Evolutionary conservation across 2,888 invertebrate genomes (phyloP), one percentile per base, ranked within the genome.

Genomic region (Odontothrips loti): DNA sequence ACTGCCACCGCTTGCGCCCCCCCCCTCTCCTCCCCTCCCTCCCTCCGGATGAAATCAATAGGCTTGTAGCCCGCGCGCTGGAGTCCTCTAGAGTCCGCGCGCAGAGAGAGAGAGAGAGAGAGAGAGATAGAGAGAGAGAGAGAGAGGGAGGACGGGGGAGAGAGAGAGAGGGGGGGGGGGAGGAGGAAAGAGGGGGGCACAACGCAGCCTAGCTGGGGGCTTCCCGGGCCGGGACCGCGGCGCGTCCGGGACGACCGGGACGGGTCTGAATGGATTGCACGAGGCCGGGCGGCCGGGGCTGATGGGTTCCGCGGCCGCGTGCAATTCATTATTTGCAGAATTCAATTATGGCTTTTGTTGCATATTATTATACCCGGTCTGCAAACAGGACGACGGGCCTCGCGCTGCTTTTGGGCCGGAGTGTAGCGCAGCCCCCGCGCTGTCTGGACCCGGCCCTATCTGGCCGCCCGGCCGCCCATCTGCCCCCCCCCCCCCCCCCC

Each of bases 31-130:
- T 23, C 23, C 34, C 34, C 3, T 4, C 23, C 68, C 68, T 17
- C 58, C 58, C 17, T 58, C 58, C 58, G 23, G 68, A n/a, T 68
- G 68, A 68, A 68, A 68, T 68, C 68, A 68, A 68, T 68, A 68
- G 68, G 68, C 68, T 68, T 68, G 68, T 68, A 68, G 68, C 68
- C 68, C 20, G 51, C 20, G 51, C 15, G 51, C 68, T 20, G 23
- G 68, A 68, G 68, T 68, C 68, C 68, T 23, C 68, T 8, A 20
- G 68, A 23, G 68, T 23, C 68, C 68, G 51, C 51, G 12, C 51
- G 6, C 9, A 10, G 51, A 12, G 51, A 12, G 51, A 10, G 12
- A 10, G 9, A 10, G 51, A 10, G 51, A 2, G 15, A 51, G 51
- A 10, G 51, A 2, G 15, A 12, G 51, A n/a, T n/a, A 10, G 9